Percentiles rank a stretch among this genome's conserved stretches.
Evolutionary conservation across 1,140 invertebrate genomes (phyloP).

Genomic region (Homarus americanus): DNA sequence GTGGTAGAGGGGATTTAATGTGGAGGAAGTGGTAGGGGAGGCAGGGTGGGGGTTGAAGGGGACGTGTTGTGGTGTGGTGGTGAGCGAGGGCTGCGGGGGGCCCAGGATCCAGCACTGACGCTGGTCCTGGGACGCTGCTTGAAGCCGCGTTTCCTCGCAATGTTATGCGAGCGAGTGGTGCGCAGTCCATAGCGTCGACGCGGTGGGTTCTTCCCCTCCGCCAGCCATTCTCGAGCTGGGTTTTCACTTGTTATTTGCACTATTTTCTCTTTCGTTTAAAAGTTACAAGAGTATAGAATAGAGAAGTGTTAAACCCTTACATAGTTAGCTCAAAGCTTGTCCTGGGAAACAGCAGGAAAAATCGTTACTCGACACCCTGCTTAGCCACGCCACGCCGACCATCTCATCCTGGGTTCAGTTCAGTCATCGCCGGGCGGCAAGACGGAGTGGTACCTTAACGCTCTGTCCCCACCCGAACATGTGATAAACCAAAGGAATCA

Average conservation of each 20-base stretch:
- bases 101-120: slow-evolving; percentile 53
- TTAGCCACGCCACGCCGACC: slow-evolving; percentile 51
- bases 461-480: slow-evolving; percentile 40
- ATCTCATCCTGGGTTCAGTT: slow-evolving; percentile 39
- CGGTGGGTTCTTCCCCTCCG: slow-evolving; percentile 41
- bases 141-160: slow-evolving; percentile 30
- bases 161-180: slow-evolving; percentile 39
- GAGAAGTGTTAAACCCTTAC: neutral
- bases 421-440: slow-evolving; percentile 47
- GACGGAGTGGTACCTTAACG: slow-evolving; percentile 11
- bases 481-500: slow-evolving; percentile 30
- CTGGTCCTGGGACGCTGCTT: slow-evolving; percentile 51
- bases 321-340: slow-evolving; percentile 14
- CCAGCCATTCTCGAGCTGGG: neutral
- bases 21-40: neutral
- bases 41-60: slow-evolving; percentile 2
- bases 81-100: slow-evolving; percentile 23
- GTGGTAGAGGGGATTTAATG: neutral
- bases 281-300: neutral
- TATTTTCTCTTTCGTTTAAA: neutral
- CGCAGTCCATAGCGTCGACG: slow-evolving; percentile 51
- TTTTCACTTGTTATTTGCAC: neutral
- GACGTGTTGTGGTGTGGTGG: slow-evolving; percentile 38
- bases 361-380: slow-evolving; percentile 56
- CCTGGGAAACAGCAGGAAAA: slow-evolving; percentile 47